These are phyloP conservation scores for Hofmannophila pseudospretella DNA, from an alignment of 2,888 invertebrate genomes.

Conservation along the genomic window DNA sequence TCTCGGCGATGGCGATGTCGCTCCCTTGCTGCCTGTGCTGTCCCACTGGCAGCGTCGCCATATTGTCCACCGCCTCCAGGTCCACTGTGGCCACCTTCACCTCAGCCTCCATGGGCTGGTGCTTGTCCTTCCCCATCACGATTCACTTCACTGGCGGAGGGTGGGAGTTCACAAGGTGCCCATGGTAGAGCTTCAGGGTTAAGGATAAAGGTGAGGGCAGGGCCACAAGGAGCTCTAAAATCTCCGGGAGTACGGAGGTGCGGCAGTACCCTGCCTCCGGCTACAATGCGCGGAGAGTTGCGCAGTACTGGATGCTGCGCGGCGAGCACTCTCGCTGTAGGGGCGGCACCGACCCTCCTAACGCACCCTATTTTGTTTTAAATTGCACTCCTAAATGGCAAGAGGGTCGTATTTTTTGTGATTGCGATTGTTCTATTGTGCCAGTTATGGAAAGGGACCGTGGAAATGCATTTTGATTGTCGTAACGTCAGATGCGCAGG, in stretches of 20 bases:
- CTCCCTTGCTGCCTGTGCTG: conserved; percentile 83
- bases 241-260: conserved; percentile 62
- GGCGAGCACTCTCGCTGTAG: conserved; percentile 40
- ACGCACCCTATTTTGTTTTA: conserved; percentile 45
- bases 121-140: conserved; percentile 72
- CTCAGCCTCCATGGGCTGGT: conserved; percentile 80
- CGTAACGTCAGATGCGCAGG: not conserved
- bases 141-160: conserved; percentile 26
- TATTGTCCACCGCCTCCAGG: conserved; percentile 91
- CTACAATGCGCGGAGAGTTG: conserved; percentile 58
- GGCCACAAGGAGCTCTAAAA: conserved; percentile 41
- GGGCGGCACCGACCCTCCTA: conserved; percentile 62
- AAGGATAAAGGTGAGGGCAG: conserved; percentile 44
- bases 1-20: conserved; percentile 86
- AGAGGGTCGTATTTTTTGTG: conserved; percentile 49
- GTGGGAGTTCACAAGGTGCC: conserved; percentile 30
- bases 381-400: conserved; percentile 49
- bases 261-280: conserved; percentile 51
- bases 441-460: conserved; percentile 22
- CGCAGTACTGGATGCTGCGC: conserved; percentile 74
- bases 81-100: conserved; percentile 94
- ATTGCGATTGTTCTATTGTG: conserved; percentile 22
- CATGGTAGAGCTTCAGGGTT: conserved; percentile 43
- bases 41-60: conserved; percentile 92
- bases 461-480: conserved; percentile 25